A percentile compares a stretch with the other conserved stretches of the same genome.
Evolutionary conservation across 2,113 vertebrate species (phyloP).

Genomic region (Caranx ignobilis): DNA sequence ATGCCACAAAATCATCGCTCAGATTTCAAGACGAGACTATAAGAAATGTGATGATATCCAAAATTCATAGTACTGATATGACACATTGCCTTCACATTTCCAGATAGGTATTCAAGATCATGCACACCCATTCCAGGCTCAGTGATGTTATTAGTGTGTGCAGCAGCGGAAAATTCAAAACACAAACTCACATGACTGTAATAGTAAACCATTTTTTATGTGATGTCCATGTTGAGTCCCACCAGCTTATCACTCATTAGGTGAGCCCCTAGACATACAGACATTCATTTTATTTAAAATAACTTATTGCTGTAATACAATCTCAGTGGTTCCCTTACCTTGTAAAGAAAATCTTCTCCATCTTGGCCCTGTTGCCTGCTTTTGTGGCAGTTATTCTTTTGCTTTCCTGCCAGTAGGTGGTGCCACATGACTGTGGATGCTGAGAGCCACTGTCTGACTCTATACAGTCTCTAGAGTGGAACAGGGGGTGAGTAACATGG

Average conservation of each 20-base stretch:
- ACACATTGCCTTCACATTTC: neutral
- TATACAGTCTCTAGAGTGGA: no score
- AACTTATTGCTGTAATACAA: neutral
- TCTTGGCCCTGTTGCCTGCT: neutral
- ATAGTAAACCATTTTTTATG: neutral
- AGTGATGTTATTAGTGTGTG: neutral
- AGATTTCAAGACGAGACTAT: neutral
- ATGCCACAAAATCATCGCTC: neutral
- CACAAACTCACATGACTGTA: neutral
- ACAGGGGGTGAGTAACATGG: neutral
- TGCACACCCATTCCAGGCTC: neutral
- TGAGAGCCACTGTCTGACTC: neutral
- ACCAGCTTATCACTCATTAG: neutral
- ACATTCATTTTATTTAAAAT: neutral
- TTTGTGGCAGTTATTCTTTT: neutral
- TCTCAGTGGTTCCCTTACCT: neutral
- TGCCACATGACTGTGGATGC: constrained; percentile 48
- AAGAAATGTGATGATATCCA: neutral
- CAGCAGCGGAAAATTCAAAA: neutral
- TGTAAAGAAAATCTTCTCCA: neutral
- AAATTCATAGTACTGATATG: neutral
- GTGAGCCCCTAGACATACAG: neutral
- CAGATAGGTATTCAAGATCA: neutral
- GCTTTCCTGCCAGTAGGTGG: constrained; percentile 63
- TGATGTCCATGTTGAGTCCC: neutral